Evolutionary conservation across 2,113 vertebrate genomes (phyloP).

Genomic region (Chloebia gouldiae): DNA sequence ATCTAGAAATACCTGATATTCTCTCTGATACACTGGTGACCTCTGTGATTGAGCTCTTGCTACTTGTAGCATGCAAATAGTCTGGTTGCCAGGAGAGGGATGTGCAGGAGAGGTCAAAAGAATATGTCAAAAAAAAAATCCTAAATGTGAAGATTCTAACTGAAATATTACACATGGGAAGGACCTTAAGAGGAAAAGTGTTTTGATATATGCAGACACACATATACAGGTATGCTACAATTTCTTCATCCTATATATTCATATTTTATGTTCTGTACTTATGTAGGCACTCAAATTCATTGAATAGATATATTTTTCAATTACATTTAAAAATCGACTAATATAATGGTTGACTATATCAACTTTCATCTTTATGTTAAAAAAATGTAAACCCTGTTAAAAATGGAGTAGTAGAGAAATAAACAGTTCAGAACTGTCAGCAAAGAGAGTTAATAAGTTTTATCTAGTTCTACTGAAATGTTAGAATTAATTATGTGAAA

Average conservation of each 20-base stretch:
- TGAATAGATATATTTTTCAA: background rate
- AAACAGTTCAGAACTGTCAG: background rate
- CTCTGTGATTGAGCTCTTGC: background rate
- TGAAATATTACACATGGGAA: background rate
- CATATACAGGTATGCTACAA: rapidly evolving
- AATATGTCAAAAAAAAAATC: background rate
- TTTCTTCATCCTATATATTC: background rate
- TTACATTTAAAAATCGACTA: background rate
- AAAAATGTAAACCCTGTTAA: background rate
- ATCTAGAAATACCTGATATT: background rate
- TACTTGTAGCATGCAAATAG: background rate
- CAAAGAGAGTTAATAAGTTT: background rate
- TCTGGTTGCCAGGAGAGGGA: background rate
- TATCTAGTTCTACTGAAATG: background rate
- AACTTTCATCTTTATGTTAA: background rate
- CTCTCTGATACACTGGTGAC: background rate
- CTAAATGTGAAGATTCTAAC: background rate
- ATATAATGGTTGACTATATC: background rate
- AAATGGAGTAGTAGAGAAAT: background rate
- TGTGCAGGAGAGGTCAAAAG: background rate
- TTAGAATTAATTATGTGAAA: background rate
- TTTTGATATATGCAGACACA: background rate
- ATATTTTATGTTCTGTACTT: background rate
- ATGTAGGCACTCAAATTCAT: background rate
- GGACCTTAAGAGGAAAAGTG: background rate